Evolutionary conservation across 2,113 vertebrate genomes (phyloP), one percentile per base, ranked within the genome.

Genomic region (Trichomycterus rosablanca): DNA sequence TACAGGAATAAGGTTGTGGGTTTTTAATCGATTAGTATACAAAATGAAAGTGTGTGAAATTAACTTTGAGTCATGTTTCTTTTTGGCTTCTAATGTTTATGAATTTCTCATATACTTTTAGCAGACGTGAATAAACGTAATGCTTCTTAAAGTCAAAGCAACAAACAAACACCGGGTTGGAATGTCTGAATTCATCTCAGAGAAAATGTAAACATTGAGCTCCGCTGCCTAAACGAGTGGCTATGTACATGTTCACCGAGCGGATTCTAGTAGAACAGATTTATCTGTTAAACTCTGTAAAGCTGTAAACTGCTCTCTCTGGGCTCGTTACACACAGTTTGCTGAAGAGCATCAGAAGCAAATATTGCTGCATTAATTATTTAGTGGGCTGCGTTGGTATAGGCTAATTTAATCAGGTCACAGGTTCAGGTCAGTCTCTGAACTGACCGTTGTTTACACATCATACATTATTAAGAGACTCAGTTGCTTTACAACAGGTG

Each of bases 381-480:
- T 71, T 55, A 67, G 58, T 6, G 30, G 20, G 22, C 59, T 24
- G 4, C 28, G 51, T 40, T 50, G 44, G 63, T 55, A 20, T 11
- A 49, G 55, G 63, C 49, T 71, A 51, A 67, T 66, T 71, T 52
- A 62, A 59, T 71, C 63, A 62, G 69, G 63, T 71, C 63, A 62
- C 63, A 57, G 58, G 58, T 62, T 52, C 26, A 24, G 43, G 39
- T 52, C 55, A 44, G 34, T 9, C 37, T 50, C 57, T 20, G 51
- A 23, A 62, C 12, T 45, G 30, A 37, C 43, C 5, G 39, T 2
- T 7, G 53, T 23, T 22, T n/a, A 18, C 44, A 14, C 20, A 24
- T 66, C 15, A n/a, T 43, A 30, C 59, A 30, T 19, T 34, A 32
- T n/a, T n/a, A n/a, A n/a, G n/a, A n/a, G n/a, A n/a, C n/a, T n/a